Percentiles rank a stretch among this genome's conserved stretches.
These are phyloP conservation scores for Gobio gobio DNA, from an alignment of 2,113 vertebrate genomes.

Conservation along the genomic window DNA sequence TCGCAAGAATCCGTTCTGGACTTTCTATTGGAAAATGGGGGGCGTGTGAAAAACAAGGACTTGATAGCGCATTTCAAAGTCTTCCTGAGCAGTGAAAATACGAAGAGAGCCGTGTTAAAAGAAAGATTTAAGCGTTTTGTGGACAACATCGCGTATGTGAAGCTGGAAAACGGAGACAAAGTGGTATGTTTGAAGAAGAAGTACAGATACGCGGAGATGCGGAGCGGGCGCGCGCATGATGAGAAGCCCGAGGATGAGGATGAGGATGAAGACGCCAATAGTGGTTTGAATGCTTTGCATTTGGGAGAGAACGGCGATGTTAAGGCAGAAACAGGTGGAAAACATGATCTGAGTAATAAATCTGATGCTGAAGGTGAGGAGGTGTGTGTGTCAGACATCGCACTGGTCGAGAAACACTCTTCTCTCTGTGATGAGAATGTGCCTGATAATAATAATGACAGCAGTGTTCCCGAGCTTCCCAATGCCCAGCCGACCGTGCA, in stretches of 20 bases:
- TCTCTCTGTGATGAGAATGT: neutral
- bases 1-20: slow-evolving; percentile 76
- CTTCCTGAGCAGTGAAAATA: slow-evolving; percentile 63
- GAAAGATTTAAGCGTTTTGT: slow-evolving; percentile 79
- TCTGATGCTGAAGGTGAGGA: neutral
- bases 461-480: neutral
- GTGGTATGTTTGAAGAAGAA: slow-evolving; percentile 80
- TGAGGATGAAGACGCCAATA: slow-evolving; percentile 32
- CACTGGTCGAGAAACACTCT: neutral
- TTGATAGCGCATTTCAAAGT: slow-evolving; percentile 84
- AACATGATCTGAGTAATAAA: neutral
- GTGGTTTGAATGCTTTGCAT: neutral
- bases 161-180: slow-evolving; percentile 79
- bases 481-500: neutral
- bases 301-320: neutral
- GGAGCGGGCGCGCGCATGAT: slow-evolving; percentile 18
- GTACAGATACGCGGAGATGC: slow-evolving; percentile 62
- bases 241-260: slow-evolving; percentile 31
- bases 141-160: slow-evolving; percentile 81
- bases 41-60: slow-evolving; percentile 81
- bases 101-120: slow-evolving; percentile 61
- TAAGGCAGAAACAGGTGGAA: neutral
- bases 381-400: slow-evolving; percentile 32
- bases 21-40: slow-evolving; percentile 81
- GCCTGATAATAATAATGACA: neutral